Evolutionary conservation across 2,888 invertebrate genomes (phyloP), one percentile per base, ranked within the genome.

Genomic region (Invenusta paracnida): DNA sequence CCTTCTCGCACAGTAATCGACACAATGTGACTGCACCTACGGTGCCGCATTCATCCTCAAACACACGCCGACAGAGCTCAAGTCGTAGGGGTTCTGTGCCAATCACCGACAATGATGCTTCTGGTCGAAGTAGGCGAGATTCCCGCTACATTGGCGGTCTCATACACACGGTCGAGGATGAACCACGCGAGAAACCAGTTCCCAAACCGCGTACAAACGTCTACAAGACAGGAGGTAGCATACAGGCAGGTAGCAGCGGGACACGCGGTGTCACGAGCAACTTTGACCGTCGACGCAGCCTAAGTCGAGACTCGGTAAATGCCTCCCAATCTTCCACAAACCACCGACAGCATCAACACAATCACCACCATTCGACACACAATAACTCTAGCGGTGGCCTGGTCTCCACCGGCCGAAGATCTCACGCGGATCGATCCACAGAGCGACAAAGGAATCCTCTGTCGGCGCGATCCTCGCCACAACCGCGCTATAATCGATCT

Each of bases 231-330:
- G 48, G 48, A 48, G 5, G 17, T 48, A 17, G 5, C 5, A 48
- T 17, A 48, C 5, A 5, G 5, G 73, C 73, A 73, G 5, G 11
- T 5, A 5, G 23, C 23, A 23, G 17, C 17, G 5, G 11, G 11
- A 48, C 48, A 48, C 5, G 11, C 5, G 11, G 48, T 11, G 17
- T 11, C 48, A 73, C 2, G 2, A 23, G 73, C 25, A 73, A 73
- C 27, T 73, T 73, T 73, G 73, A 73, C 23, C 66, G 84, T n/a
- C 84, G 84, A 2, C 84, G 84, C 11, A 84, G 84, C 28, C 29
- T 29, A 1, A 84, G 84, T 67, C 84, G 84, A 27, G 84, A 84
- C 23, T 84, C 84, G 11, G 25, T 73, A 5, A 73, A 73, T 23
- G 2, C 23, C 23, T 73, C 73, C 2, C 11, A 73, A n/a, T 73